Base-by-base conservation (phyloP, 2,113 vertebrate genomes). In the Lonchura striata region DNA sequence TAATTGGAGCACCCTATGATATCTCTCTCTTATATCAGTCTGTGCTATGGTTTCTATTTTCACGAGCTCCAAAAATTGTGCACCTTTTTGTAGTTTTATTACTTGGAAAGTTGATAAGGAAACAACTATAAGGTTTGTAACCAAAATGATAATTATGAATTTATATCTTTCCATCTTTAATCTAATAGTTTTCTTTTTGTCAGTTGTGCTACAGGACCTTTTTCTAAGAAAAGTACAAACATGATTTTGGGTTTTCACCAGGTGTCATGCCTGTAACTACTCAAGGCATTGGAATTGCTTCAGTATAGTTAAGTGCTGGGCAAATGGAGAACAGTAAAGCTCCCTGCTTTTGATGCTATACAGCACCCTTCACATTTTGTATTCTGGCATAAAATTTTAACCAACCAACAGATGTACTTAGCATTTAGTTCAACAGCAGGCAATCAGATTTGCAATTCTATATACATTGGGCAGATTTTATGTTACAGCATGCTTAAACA, bases 71-170 rank as follows among this genome's bases (percentile, higher is more conserved):
- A 79, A 86, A 92, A 68, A 25, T 68, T 71, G 13, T 63, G 19
- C 33, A 89, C 66, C 24, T 76, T 83, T 92, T 82, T 53, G 18
- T 66, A 64, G 42, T 78, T 91, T 92, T 94, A 90, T 83, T 84
- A 82, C 44, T 81, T 90, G 9, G 33, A 83, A 84, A 70, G 22
- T 15, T 78, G 74, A 86, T 84, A 95, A 96, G 49, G n/a, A 94
- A 92, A 69, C 21, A 93, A 30, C 31, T 53, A 16, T 16, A 85
- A 95, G 82, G 15, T 64, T 90, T 82, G 84, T 81, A 66, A 4
- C 7, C 84, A 72, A 86, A 92, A 71, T 82, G 3, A 78, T 60
- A 89, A 61, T 37, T 59, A 41, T 1, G 3, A 22, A 5, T 83
- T 95, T 86, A 9, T 82, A 44, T 70, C 7, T 49, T 60, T 53